A percentile compares a stretch with the other conserved stretches of the same genome.
phyloP scores from a whole-genome alignment of 2,113 vertebrate species.

The Pandion haliaetus region DNA sequence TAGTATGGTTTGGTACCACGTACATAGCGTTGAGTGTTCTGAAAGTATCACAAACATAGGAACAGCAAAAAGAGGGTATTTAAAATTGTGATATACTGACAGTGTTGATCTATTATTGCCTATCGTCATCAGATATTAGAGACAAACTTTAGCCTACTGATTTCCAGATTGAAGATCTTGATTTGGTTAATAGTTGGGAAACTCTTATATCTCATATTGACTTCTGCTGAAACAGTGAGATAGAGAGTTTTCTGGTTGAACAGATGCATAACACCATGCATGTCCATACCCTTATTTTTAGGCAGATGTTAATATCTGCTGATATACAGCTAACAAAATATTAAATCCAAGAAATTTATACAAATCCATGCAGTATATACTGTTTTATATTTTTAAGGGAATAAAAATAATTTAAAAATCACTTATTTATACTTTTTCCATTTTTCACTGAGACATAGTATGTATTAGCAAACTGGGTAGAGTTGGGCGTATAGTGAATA shows the following conservation, averaged over 20 bases:
- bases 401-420: background rate
- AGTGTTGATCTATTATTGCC: background rate
- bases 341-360: background rate
- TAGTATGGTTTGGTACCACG: background rate
- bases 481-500: background rate
- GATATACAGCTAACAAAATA: background rate
- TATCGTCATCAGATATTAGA: background rate
- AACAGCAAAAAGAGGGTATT: background rate
- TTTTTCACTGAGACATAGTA: background rate
- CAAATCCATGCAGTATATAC: background rate
- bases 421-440: background rate
- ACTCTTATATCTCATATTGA: background rate
- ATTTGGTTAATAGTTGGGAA: background rate
- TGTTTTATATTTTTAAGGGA: background rate
- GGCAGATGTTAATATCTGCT: background rate
- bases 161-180: background rate
- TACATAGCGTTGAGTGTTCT: rapidly evolving
- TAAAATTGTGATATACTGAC: background rate
- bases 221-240: background rate
- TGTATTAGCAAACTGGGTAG: background rate
- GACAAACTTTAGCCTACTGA: background rate
- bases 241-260: background rate
- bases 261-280: background rate
- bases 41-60: background rate
- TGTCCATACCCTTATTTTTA: background rate